Evolutionary conservation across 2,797 vertebrate species (phyloP), one percentile per base, ranked within the genome.

Genomic region (Graptemys geographica): DNA sequence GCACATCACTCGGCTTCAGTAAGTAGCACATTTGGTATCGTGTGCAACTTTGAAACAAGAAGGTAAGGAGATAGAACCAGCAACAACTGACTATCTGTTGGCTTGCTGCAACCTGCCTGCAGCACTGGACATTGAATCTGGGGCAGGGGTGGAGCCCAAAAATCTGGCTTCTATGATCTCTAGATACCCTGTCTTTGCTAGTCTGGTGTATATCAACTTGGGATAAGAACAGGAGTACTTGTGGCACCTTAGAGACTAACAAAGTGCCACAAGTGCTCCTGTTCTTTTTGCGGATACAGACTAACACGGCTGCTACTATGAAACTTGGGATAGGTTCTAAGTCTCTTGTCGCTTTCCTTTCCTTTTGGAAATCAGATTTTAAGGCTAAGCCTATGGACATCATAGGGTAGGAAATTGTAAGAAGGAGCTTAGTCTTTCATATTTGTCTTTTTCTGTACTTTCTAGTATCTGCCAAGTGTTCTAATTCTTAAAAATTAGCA

Each of bases 401-500:
- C 65, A 0, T 86, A 16, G 13, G 82, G 51, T 55, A 93, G 74
- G n/a, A 19, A 74, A 21, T 55, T 82, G 33, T 65, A 37, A 78
- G 62, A 31, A 94, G 49, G 81, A 82, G 31, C 41, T 44, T 79
- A n/a, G 62, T 83, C 44, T 84, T 85, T 5, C 0, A 2, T 79
- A 94, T 91, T 57, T 80, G 12, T 19, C 2, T 76, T 4, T 69
- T 86, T 28, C 9, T 65, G 11, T 33, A 3, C 51, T 93, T n/a
- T n/a, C 9, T 86, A 8, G 1, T 87, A 33, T 79, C 65, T 93
- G 21, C 53, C 21, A 1, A 0, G 0, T 51, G 5, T 87, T 88
- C 31, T 74, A 33, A 55, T 51, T 53, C 21, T 72, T 11, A 6
- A 21, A 85, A 93, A 31, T 23, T 74, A 31, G 11, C 3, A 3